phyloP scores from a whole-genome alignment of 2,797 vertebrate genomes.

The Enteromius mattozi region DNA sequence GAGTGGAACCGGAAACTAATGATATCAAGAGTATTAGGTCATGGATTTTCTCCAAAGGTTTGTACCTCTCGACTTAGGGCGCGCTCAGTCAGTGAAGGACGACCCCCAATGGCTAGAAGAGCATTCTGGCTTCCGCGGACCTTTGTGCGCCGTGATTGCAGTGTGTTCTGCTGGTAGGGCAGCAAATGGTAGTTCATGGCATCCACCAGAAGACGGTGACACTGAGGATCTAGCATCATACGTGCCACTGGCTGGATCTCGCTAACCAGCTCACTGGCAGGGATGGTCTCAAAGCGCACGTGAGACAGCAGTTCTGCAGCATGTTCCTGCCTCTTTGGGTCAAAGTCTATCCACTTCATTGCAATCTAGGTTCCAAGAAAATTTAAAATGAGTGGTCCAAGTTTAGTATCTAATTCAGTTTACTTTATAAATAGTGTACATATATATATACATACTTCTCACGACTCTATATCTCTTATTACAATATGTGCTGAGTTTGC shows the following conservation, averaged over 20 bases:
- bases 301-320: constrained; percentile 82
- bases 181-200: constrained; percentile 92
- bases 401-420: constrained; percentile 32
- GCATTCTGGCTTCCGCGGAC: constrained; percentile 81
- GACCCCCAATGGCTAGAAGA: constrained; percentile 81
- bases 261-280: constrained; percentile 84
- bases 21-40: neutral
- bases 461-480: constrained; percentile 34
- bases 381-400: constrained; percentile 25
- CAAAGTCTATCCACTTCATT: constrained; percentile 87
- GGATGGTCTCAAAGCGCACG: constrained; percentile 84
- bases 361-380: constrained; percentile 70
- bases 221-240: constrained; percentile 87
- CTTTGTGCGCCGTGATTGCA: constrained; percentile 83
- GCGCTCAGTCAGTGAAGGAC: constrained; percentile 82
- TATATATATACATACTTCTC: constrained; percentile 3
- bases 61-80: constrained; percentile 83
- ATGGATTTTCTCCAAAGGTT: neutral
- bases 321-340: constrained; percentile 75
- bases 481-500: constrained; percentile 41
- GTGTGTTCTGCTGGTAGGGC: constrained; percentile 85
- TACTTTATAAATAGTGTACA: constrained; percentile 51
- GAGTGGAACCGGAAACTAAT: neutral
- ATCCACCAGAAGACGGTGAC: constrained; percentile 85
- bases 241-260: constrained; percentile 84